Evolutionary conservation across 2,113 vertebrate genomes (phyloP), one percentile per base, ranked within the genome.

Genomic region (Cinclus mexicanus): DNA sequence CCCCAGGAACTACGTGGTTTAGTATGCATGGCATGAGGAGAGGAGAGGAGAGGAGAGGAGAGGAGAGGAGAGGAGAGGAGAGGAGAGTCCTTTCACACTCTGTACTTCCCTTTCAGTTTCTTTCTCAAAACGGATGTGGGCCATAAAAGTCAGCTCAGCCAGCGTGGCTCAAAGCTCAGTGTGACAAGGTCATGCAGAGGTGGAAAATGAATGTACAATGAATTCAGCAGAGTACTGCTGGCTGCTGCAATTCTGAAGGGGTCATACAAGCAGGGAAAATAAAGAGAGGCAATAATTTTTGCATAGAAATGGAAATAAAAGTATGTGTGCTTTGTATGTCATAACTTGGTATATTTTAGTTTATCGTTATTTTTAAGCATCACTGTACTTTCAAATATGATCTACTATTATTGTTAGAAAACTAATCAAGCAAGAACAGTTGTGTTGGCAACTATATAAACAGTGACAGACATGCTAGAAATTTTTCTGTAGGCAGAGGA

Each of bases 401-500:
- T 68, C 49, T 95, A 60, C 23, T 71, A 29, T 74, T 83, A 87
- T 31, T 76, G 64, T 42, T 68, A 84, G 64, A 89, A 86, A 93
- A 91, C 42, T 50, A 83, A 93, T 46, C 35, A 80, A 70, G 59
- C 2, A 9, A 83, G 69, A 93, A 90, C 47, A 80, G 49, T 86
- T 89, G 74, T 87, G 55, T 67, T 95, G 78, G 78, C 42, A 94
- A 59, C 63, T 67, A 35, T 86, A 75, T 71, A 83, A 95, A 87
- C 21, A 69, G 64, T 37, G 71, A 83, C 56, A 94, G 88, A 92
- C 83, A 77, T 71, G 53, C 90, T 82, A 92, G 76, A 84, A 81
- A 60, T 88, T 83, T 68, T 88, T 90, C 60, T 79, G 92, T 88
- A 83, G 88, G 94, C 60, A 92, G 90, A 69, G 46, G 46, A 92